phyloP scores from a whole-genome alignment of 1,140 invertebrate species.

The Sycophila sp. region DNA sequence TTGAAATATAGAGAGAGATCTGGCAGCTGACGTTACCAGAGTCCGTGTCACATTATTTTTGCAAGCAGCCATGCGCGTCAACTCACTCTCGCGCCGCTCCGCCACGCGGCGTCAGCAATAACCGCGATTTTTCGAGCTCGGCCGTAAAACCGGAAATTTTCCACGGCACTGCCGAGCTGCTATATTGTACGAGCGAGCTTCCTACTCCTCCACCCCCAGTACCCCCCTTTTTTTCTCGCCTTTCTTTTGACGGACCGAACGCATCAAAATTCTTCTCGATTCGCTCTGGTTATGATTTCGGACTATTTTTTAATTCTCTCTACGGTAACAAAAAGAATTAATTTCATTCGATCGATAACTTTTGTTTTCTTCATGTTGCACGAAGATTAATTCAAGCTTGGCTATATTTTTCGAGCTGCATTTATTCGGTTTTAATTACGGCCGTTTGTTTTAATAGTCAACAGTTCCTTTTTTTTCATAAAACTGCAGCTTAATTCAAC shows the following conservation, averaged over 20 bases:
- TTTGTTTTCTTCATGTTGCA: too few relatives aligned
- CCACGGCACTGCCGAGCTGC: not conserved
- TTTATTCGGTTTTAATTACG: too few relatives aligned
- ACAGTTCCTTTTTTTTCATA: too few relatives aligned
- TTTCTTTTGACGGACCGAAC: too few relatives aligned
- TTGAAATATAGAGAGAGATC: conserved; percentile 34
- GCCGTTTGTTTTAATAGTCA: too few relatives aligned
- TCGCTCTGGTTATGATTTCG: not conserved
- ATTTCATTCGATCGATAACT: not conserved
- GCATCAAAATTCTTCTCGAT: not conserved
- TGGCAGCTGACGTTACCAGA: conserved; percentile 53
- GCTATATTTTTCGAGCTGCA: too few relatives aligned
- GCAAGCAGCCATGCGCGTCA: conserved; percentile 53
- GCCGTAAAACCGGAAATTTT: conserved; percentile 38
- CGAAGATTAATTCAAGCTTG: too few relatives aligned
- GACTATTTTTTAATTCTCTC: not conserved
- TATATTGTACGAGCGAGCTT: not conserved
- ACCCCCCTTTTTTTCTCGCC: not conserved
- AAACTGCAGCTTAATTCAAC: too few relatives aligned
- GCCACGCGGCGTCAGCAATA: conserved; percentile 54
- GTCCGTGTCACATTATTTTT: conserved; percentile 59
- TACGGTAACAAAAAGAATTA: not conserved
- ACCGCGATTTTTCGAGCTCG: conserved; percentile 42
- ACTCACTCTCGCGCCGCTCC: conserved; percentile 28
- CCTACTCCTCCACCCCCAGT: not conserved